Percentiles rank a stretch among this genome's conserved stretches.
phyloP scores from a whole-genome alignment of 1,140 invertebrate genomes.

The Ceratina calcarata region DNA sequence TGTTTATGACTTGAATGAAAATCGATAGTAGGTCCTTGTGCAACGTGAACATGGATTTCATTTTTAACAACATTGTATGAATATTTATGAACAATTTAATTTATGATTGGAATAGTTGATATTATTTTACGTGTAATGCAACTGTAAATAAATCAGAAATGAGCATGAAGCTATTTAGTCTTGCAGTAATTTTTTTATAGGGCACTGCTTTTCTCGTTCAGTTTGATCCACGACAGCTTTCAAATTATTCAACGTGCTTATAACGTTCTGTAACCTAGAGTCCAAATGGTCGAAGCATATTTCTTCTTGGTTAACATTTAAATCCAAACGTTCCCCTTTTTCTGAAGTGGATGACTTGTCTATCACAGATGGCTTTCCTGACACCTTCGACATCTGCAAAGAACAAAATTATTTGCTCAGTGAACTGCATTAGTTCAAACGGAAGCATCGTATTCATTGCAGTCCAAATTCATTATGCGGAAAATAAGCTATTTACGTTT shows the following conservation, averaged over 20 bases:
- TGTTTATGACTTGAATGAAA: slow-evolving; percentile 59
- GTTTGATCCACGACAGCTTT: slow-evolving; percentile 58
- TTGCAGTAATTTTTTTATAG: slow-evolving; percentile 53
- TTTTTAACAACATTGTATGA: no score
- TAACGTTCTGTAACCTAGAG: slow-evolving; percentile 44
- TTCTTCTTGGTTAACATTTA: slow-evolving; percentile 16
- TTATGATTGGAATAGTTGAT: background rate
- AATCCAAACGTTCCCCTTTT: slow-evolving; percentile 31
- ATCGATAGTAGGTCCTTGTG: slow-evolving; percentile 44
- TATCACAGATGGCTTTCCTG: background rate
- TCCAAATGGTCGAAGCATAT: slow-evolving; percentile 32
- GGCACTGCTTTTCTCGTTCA: slow-evolving; percentile 52
- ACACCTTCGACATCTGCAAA: slow-evolving; percentile 41
- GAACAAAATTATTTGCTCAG: slow-evolving; percentile 6
- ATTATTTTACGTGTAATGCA: no score
- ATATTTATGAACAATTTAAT: slow-evolving; percentile 15
- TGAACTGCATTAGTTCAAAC: background rate
- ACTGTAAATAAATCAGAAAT: slow-evolving; percentile 17
- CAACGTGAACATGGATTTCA: slow-evolving; percentile 16
- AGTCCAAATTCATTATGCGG: background rate
- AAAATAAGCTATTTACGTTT: slow-evolving; percentile 50
- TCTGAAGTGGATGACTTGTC: background rate
- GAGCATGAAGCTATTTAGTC: slow-evolving; percentile 12
- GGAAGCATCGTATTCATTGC: no score
- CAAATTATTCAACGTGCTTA: slow-evolving; percentile 62